Evolutionary conservation across 2,113 vertebrate species (phyloP).

Genomic region (Melanerpes formicivorus): DNA sequence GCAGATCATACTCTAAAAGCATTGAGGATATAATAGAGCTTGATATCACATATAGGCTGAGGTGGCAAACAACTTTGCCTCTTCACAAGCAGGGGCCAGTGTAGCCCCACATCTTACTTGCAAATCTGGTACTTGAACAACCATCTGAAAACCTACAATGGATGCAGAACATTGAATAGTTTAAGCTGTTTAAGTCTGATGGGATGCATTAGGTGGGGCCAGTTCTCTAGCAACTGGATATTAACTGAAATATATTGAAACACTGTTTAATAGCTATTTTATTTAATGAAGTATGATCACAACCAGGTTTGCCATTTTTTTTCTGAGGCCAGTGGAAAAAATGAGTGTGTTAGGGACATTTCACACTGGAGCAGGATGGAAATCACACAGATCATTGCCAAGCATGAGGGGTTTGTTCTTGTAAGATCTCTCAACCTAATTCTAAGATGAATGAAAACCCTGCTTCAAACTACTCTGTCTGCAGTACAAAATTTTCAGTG

Average conservation of each 20-base stretch:
- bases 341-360: conserved; percentile 33
- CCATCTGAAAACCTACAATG: not conserved
- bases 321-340: conserved; percentile 41
- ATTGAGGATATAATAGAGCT: not conserved
- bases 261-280: conserved; percentile 48
- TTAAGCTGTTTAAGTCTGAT: conserved; percentile 2
- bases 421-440: conserved; percentile 46
- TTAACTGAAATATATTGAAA: conserved; percentile 51
- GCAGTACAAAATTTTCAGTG: conserved; percentile 22
- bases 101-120: not conserved
- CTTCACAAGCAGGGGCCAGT: rapidly evolving
- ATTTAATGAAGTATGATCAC: conserved; percentile 60
- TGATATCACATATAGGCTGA: not conserved
- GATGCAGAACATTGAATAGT: not conserved
- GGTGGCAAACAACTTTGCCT: not conserved
- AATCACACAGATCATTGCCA: conserved; percentile 16
- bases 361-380: conserved; percentile 17
- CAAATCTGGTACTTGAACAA: not conserved
- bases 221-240: conserved; percentile 11
- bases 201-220: not conserved
- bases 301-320: conserved; percentile 45
- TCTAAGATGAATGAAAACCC: conserved; percentile 49
- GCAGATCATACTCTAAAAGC: not conserved
- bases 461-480: conserved; percentile 21
- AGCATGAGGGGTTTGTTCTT: conserved; percentile 24